These are phyloP conservation scores for Papilio demoleus DNA, from an alignment of 2,888 invertebrate genomes.

Conservation along the genomic window DNA sequence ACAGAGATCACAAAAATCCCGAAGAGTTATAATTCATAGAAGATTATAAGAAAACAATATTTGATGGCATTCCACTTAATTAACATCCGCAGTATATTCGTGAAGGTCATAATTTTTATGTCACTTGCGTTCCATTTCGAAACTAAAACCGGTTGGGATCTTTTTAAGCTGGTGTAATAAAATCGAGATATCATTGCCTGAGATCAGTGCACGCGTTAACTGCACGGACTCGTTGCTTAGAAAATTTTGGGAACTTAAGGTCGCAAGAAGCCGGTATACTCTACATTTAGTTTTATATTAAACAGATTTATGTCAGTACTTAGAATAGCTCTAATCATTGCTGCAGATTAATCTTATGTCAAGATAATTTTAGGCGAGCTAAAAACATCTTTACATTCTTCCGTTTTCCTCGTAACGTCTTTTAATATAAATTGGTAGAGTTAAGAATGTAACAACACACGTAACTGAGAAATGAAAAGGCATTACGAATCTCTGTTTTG, in stretches of 20 bases:
- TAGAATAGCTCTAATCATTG: neutral
- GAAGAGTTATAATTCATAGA: conserved; percentile 5
- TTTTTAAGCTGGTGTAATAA: conserved; percentile 78
- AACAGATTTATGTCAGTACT: neutral
- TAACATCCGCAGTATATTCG: conserved; percentile 56
- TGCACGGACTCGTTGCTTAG: conserved; percentile 46
- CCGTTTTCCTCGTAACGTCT: neutral
- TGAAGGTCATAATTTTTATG: conserved; percentile 75
- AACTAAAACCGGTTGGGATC: conserved; percentile 75
- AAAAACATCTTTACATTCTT: neutral
- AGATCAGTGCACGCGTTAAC: conserved; percentile 65
- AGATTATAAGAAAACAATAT: conserved; percentile 45
- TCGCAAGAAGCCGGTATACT: neutral
- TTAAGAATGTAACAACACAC: neutral
- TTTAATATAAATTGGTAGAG: neutral
- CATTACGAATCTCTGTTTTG: neutral
- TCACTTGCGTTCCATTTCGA: conserved; percentile 77
- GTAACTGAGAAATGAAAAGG: neutral
- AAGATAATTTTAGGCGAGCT: neutral
- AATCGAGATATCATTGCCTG: conserved; percentile 76
- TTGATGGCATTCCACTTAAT: conserved; percentile 54
- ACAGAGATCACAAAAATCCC: neutral
- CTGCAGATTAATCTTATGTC: neutral
- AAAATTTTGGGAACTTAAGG: conserved; percentile 50
- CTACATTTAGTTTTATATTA: conserved; percentile 11